Evolutionary conservation across 2,888 invertebrate species (phyloP).

Genomic region (Eretmocerus hayati): DNA sequence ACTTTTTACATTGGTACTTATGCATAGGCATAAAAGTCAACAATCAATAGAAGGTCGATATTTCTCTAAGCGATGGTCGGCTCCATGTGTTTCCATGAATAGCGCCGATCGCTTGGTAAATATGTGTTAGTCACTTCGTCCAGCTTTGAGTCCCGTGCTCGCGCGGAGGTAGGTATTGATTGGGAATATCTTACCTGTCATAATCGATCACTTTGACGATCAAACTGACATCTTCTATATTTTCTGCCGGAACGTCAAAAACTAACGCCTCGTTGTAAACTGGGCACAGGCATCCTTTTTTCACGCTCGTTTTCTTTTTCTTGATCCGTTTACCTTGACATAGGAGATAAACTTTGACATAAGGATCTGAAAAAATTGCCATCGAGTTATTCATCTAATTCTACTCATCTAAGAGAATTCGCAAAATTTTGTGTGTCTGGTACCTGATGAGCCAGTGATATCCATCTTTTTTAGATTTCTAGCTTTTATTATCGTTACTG

Average conservation of each 20-base stretch:
- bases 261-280: slow-evolving; percentile 91
- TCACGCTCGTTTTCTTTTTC: slow-evolving; percentile 88
- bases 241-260: slow-evolving; percentile 81
- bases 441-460: slow-evolving; percentile 87
- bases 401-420: too few relatives aligned
- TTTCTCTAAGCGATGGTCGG: too few relatives aligned
- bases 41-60: too few relatives aligned
- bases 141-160: too few relatives aligned
- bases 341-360: slow-evolving; percentile 84
- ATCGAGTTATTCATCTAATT: neutral
- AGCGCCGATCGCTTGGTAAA: too few relatives aligned
- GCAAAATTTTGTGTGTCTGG: too few relatives aligned
- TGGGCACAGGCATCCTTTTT: slow-evolving; percentile 78
- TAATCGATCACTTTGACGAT: slow-evolving; percentile 84
- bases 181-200: slow-evolving; percentile 59
- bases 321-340: slow-evolving; percentile 84
- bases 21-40: too few relatives aligned
- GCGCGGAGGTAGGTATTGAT: neutral
- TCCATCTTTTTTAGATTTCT: slow-evolving; percentile 89
- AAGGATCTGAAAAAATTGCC: slow-evolving; percentile 71
- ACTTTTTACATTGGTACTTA: too few relatives aligned
- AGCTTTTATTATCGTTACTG: slow-evolving; percentile 85
- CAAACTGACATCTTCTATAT: slow-evolving; percentile 73
- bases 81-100: too few relatives aligned
- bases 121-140: too few relatives aligned